Evolutionary conservation across 2,113 vertebrate genomes (phyloP).

Genomic region (Dendropsophus ebraccatus): DNA sequence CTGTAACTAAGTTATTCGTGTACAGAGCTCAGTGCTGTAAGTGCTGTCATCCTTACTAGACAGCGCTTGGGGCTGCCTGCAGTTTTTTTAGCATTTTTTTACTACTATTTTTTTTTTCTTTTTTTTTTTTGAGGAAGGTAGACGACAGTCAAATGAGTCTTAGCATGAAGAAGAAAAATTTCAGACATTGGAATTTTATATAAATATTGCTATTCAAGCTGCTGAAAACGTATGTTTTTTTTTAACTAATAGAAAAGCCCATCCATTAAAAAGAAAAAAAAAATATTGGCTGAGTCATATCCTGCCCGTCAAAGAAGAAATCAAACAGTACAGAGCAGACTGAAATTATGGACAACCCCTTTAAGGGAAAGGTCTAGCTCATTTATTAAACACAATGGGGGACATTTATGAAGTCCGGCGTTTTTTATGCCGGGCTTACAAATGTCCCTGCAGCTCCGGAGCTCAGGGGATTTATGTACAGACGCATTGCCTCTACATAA

Average conservation of each 20-base stretch:
- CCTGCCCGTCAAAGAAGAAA: no score
- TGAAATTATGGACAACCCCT: no score
- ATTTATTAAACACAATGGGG: no score
- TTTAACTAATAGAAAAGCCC: neutral
- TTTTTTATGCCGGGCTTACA: no score
- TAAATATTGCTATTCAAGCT: conserved; percentile 5
- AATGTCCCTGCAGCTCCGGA: no score
- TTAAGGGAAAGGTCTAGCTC: no score
- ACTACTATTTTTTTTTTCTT: conserved; percentile 47
- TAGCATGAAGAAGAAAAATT: conserved; percentile 66
- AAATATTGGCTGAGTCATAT: no score
- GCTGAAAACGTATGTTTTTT: neutral
- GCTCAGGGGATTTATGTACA: no score
- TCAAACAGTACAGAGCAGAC: no score
- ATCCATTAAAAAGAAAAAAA: neutral
- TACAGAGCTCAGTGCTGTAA: conserved; percentile 83
- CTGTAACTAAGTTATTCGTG: conserved; percentile 96
- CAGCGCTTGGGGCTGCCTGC: conserved; percentile 80
- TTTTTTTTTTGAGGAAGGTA: conserved; percentile 80
- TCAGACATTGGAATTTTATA: conserved; percentile 1
- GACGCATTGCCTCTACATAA: no score
- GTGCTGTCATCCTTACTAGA: conserved; percentile 92
- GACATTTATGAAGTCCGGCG: no score
- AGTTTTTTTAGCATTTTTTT: conserved; percentile 63
- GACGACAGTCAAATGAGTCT: conserved; percentile 90